phyloP scores from a whole-genome alignment of 2,113 vertebrate species.

The Notarius lentiginosus region DNA sequence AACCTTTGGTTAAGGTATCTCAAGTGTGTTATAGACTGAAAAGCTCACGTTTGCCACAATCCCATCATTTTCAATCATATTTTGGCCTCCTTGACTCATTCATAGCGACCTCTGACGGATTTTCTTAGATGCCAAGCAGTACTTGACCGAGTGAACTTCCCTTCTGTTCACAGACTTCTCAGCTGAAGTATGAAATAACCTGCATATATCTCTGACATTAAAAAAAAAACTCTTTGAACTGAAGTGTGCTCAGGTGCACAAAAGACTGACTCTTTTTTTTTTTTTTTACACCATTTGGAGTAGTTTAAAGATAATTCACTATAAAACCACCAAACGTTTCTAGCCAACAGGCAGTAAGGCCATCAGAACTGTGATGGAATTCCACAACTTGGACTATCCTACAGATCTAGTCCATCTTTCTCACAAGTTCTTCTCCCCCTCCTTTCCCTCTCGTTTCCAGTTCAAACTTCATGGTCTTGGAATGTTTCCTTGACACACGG shows the following conservation, averaged over 20 bases:
- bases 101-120: background rate
- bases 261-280: background rate
- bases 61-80: background rate
- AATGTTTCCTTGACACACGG: constrained; percentile 53
- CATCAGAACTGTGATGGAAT: constrained; percentile 44
- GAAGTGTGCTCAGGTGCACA: background rate
- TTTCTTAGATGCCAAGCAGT: background rate
- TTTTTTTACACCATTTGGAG: background rate
- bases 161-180: background rate
- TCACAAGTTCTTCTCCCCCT: constrained; percentile 28
- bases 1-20: background rate
- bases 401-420: constrained; percentile 51
- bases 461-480: constrained; percentile 51
- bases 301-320: constrained; percentile 36
- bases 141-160: background rate
- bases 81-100: background rate
- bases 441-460: constrained; percentile 33
- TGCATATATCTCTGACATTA: background rate
- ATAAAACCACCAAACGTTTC: constrained; percentile 39
- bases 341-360: constrained; percentile 38
- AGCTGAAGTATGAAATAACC: background rate
- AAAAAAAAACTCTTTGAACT: background rate
- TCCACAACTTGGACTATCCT: constrained; percentile 49
- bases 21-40: background rate
- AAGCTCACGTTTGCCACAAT: background rate